A percentile compares a stretch with the other conserved stretches of the same genome.
These are phyloP conservation scores for Kryptolebias ocellatus DNA, from an alignment of 2,797 vertebrate species.

Conservation along the genomic window DNA sequence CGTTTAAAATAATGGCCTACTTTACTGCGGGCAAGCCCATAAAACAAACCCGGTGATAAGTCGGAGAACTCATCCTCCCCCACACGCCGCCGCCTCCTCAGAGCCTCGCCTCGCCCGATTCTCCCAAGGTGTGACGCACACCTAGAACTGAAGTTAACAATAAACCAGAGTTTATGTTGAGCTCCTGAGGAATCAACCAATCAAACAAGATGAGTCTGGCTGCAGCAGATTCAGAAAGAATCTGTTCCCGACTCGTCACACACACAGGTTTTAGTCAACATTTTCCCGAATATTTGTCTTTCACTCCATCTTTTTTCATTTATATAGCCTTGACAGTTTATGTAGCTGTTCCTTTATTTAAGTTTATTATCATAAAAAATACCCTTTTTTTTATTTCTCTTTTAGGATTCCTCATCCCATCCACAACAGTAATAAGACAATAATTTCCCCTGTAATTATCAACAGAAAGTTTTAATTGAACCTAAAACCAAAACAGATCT, in stretches of 20 bases:
- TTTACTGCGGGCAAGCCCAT: conserved; percentile 52
- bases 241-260: neutral
- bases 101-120: conserved; percentile 34
- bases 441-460: too few relatives aligned
- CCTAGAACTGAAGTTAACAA: conserved; percentile 11
- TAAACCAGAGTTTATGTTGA: neutral
- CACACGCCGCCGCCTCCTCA: conserved; percentile 16
- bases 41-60: conserved; percentile 65
- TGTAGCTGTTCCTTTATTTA: too few relatives aligned
- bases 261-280: too few relatives aligned
- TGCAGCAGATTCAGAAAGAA: neutral
- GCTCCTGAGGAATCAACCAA: neutral
- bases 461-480: too few relatives aligned
- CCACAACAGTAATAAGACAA: too few relatives aligned
- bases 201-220: neutral
- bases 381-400: too few relatives aligned
- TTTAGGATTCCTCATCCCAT: too few relatives aligned
- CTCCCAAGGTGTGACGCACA: conserved; percentile 20
- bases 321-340: too few relatives aligned
- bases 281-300: too few relatives aligned
- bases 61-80: conserved; percentile 6
- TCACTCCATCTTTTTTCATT: too few relatives aligned
- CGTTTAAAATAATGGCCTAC: conserved; percentile 53
- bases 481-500: too few relatives aligned
- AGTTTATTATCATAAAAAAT: too few relatives aligned